Percentiles rank a stretch among this genome's conserved stretches.
Evolutionary conservation across 37 sponge, comb jelly and placozoan genomes (phyloP).

Genomic region (Mnemiopsis leidyi): DNA sequence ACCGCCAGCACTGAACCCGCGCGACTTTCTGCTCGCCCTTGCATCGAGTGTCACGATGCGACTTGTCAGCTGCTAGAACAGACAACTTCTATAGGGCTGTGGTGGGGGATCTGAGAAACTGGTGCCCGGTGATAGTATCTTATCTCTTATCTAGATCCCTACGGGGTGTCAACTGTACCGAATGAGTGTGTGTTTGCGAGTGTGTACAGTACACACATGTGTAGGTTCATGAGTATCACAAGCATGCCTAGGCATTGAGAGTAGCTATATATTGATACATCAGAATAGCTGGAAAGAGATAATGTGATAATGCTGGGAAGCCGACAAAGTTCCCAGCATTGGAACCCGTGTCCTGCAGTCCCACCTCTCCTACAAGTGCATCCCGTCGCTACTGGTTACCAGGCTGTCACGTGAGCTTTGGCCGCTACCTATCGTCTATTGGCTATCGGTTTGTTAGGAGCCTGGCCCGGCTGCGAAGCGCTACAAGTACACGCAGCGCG

Average conservation of each 20-base stretch:
- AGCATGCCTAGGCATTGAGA: neutral
- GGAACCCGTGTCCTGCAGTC: constrained; percentile 18
- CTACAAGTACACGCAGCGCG: constrained; percentile 1
- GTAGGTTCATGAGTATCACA: neutral
- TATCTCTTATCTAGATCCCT: neutral
- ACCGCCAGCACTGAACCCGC: neutral
- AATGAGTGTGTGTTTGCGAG: neutral
- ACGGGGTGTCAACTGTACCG: too few species aligned
- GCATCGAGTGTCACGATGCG: too few species aligned
- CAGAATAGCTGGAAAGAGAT: neutral
- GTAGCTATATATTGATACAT: neutral
- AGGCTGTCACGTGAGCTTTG: neutral
- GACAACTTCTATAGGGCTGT: too few species aligned
- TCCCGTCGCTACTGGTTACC: constrained; percentile 1
- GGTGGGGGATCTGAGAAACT: neutral
- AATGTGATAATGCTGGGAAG: neutral
- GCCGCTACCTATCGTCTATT: neutral
- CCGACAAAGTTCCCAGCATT: neutral
- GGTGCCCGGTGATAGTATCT: neutral
- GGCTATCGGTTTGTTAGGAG: constrained; percentile 46
- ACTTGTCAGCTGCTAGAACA: too few species aligned
- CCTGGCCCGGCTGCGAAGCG: constrained; percentile 14
- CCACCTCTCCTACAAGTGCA: neutral
- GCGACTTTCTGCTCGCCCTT: too few species aligned
- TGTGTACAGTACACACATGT: neutral